Percentiles rank a stretch among this genome's conserved stretches.
Evolutionary conservation across 2,888 invertebrate species (phyloP).

Genomic region (Hemithea aestivaria): DNA sequence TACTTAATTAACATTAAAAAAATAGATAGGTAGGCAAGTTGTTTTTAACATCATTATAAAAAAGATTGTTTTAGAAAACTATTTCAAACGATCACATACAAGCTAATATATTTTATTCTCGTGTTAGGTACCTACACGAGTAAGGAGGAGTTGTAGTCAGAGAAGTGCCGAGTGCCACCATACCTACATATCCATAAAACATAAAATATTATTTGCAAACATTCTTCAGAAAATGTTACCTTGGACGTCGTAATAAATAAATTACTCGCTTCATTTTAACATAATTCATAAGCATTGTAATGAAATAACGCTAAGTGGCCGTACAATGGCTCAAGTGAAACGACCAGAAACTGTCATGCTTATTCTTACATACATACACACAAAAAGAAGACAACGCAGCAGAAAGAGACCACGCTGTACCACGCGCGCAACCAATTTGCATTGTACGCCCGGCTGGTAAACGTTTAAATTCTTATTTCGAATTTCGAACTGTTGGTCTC

Average conservation of each 20-base stretch:
- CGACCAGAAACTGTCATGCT: conserved; percentile 48
- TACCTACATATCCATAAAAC: not conserved
- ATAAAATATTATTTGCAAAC: conserved; percentile 15
- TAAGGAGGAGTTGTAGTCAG: too few species aligned
- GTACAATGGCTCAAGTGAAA: conserved; percentile 45
- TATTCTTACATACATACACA: conserved; percentile 48
- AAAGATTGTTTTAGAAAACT: too few species aligned
- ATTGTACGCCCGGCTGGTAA: conserved; percentile 69
- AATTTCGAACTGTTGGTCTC: conserved; percentile 71
- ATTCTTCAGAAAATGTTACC: conserved; percentile 25
- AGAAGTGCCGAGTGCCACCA: too few species aligned
- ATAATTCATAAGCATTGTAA: conserved; percentile 39
- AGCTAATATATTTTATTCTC: too few species aligned
- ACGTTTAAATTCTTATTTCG: conserved; percentile 75
- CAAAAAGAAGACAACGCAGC: conserved; percentile 49
- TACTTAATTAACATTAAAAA: too few species aligned
- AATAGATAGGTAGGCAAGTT: too few species aligned
- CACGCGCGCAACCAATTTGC: conserved; percentile 73
- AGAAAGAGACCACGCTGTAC: conserved; percentile 63
- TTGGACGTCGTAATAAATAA: conserved; percentile 30
- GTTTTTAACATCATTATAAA: too few species aligned
- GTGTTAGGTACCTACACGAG: too few species aligned
- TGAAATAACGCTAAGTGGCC: conserved; percentile 45
- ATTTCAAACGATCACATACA: too few species aligned
- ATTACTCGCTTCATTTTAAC: conserved; percentile 40